phyloP scores from a whole-genome alignment of 2,113 vertebrate genomes.

The Pan troglodytes region NHGRI_mPanTro3-v2.1_pri NC_072413.2:45049501-45050000 shows the following conservation, averaged over 20 bases:
- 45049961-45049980: background rate
- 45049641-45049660: background rate
- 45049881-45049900: background rate
- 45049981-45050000: background rate
- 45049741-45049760: background rate
- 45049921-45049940: background rate
- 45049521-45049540: background rate
- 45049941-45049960: background rate
- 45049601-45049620: background rate
- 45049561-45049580: background rate
- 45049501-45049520: background rate
- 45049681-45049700: background rate
- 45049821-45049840: background rate
- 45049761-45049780: background rate
- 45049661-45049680: background rate
- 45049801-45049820: background rate
- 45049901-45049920: background rate
- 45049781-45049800: background rate
- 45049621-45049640: background rate
- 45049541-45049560: constrained; percentile 2
- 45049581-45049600: background rate
- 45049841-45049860: background rate
- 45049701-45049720: background rate
- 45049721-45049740: background rate
- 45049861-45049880: background rate